Evolutionary conservation across 2,113 vertebrate genomes (phyloP), one percentile per base, ranked within the genome.

Genomic region (Salvator merianae): DNA sequence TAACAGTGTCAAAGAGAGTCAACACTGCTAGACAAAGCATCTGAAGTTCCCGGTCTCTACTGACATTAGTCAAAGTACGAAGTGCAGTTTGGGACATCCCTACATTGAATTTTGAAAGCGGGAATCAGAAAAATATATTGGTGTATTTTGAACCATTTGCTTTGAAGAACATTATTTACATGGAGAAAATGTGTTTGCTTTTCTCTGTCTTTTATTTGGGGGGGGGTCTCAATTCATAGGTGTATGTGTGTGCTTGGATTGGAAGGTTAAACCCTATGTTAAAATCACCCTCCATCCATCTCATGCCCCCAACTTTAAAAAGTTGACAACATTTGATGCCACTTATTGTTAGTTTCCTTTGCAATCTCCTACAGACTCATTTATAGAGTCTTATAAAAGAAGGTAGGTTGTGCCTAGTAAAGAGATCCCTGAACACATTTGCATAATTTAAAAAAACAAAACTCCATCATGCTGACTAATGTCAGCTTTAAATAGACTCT

Each of bases 401-500:
- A 89, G 89, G 83, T 87, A 87, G 65, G 36, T 68, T 80, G 88
- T 79, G 63, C 2, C 84, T 84, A 90, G 72, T 85, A 71, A 76
- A 38, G 65, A 80, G 80, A 50, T 7, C 85, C 92, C 90, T 92
- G 86, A 91, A 87, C 90, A 80, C 86, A 93, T 94, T 92, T 94
- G 69, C 91, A 93, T 94, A 94, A 94, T 93, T 94, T 90, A 92
- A 91, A 71, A 70, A 90, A 90, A 92, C 90, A 94, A 94, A 94
- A 90, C 91, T 87, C 81, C 88, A 94, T 92, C 91, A 91, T 92
- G 93, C 89, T 94, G 94, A 94, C 92, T 93, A 93, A 94, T 89
- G 89, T 93, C 93, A 91, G 84, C 85, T 91, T 93, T 90, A 92
- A 94, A 93, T 90, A 93, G 81, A 86, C 72, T 94, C 94, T 92